Base-by-base conservation (phyloP, 2,113 vertebrate genomes). In the Seriola rivoliana region DNA sequence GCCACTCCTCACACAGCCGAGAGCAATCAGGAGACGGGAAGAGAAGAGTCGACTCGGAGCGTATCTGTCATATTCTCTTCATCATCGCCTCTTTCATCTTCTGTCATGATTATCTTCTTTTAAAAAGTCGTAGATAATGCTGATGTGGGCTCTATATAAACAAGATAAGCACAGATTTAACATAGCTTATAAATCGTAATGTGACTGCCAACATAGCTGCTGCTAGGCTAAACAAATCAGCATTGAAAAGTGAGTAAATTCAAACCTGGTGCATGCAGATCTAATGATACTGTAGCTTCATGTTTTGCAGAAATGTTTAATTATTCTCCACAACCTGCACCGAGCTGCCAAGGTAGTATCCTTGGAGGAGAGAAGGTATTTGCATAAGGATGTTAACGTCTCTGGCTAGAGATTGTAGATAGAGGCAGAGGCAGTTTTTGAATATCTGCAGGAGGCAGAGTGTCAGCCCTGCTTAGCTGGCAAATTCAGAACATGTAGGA, bases 401-500 rank as follows among this genome's bases (percentile, higher is more conserved):
- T 84, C 75, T 85, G 80, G 80, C 72, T n/a, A 8, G 58, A 0
- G 42, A 59, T 29, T 10, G 69, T 2, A 48, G 80, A 46, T 29
- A 21, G 29, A 42, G 84, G 52, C 3, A 46, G 69, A 42, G 71
- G 57, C 21, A 21, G 63, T 11, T 72, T 82, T 1, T 84, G 70
- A 84, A 52, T 25, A 21, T 75, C 87, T 84, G 59, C 82, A 66
- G 84, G 92, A 89, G 81, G 80, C 21, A 34, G 32, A 66, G 54
- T 29, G 80, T 73, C 76, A 34, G 52, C 57, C 25, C 5, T 2
- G 29, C 66, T 68, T 40, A 13, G 32, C 12, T 83, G 85, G 86
- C 86, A 86, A 67, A 85, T 81, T 64, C n/a, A 42, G n/a, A 57
- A 74, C 66, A n/a, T n/a, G 2, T 42, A 62, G 38, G 54, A 75